Evolutionary conservation across 2,113 vertebrate species (phyloP), one percentile per base, ranked within the genome.

Genomic region (Cervus canadensis): DNA sequence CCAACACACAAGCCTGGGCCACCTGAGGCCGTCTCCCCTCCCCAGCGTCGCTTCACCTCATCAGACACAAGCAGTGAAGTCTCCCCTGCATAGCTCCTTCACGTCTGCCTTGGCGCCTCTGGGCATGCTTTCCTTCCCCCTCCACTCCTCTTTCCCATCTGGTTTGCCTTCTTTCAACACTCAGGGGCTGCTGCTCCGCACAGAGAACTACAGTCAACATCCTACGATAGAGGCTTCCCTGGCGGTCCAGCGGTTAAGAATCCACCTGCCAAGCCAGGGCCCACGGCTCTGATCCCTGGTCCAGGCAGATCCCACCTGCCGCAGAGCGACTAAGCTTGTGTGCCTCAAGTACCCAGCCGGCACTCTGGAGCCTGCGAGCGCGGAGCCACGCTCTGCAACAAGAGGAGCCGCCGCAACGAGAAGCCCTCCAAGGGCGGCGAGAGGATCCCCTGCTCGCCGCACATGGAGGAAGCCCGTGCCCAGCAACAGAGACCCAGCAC

Each of bases 381-480:
- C 48, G 12, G 71, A 14, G 71, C 36, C 71, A 26, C 23, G 11
- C 40, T 13, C 71, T 26, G 36, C 23, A 12, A 10, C 64, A 14
- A 26, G 12, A 43, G 40, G 23, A 2, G 23, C 40, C 40, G 0
- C 40, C 1, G 0, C 40, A 13, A 14, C 0, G 12, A 76, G 71
- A 15, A 25, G 40, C 71, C 40, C 6, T 43, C 40, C 23, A 14
- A 26, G 40, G 21, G 23, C 12, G 2, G 23, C 1, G 12, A 26
- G 40, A 76, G 71, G 0, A 14, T 23, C 23, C 71, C 36, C 71
- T 43, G 40, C 71, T 76, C 3, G 2, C 71, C 1, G 6, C 40
- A 43, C 0, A 12, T 15, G 7, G 23, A 76, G 40, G 4, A 76
- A 7, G 71, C 12, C 23, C 1, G 6, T 0, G 40, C 40, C 1